A percentile compares a stretch with the other conserved stretches of the same genome.
Conservation (phyloP, 2,113 vertebrate species). For the Gavia stellata region DNA sequence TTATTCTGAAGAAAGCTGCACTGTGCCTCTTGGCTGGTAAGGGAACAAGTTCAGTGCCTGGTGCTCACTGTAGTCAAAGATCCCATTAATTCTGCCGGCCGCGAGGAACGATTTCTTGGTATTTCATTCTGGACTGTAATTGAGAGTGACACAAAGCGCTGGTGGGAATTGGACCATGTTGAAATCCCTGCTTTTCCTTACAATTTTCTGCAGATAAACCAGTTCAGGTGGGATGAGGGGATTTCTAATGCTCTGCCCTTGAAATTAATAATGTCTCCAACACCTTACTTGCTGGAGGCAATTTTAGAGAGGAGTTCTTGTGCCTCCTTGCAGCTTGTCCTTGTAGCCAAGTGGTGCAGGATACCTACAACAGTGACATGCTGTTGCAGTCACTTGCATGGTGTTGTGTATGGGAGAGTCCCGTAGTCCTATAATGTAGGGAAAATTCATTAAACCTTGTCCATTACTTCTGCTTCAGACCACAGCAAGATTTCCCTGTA, state of each 20-base stretch:
- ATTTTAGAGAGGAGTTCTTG: background rate
- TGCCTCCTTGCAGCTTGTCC: background rate
- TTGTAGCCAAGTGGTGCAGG: background rate
- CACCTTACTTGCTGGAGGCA: background rate
- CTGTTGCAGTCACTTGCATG: background rate
- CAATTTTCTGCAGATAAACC: constrained; percentile 3
- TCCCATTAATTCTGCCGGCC: constrained; percentile 46
- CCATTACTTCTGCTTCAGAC: background rate
- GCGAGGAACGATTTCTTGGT: constrained; percentile 12
- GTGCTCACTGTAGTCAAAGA: constrained; percentile 46
- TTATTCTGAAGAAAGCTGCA: constrained; percentile 44
- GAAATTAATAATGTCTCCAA: background rate
- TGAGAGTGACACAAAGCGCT: constrained; percentile 47
- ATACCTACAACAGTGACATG: background rate
- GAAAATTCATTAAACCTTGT: background rate
- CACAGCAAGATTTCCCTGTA: background rate
- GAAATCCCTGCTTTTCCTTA: constrained; percentile 10
- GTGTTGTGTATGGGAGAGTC: background rate
- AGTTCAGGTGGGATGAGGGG: background rate
- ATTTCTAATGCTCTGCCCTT: background rate
- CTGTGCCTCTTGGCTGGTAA: constrained; percentile 46
- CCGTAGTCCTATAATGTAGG: background rate
- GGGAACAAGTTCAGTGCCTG: constrained; percentile 29
- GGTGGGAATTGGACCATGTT: constrained; percentile 19
- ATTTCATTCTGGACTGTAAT: constrained; percentile 49